Base-by-base conservation (phyloP, 2,797 vertebrate genomes). In the Astyanax mexicanus region DNA sequence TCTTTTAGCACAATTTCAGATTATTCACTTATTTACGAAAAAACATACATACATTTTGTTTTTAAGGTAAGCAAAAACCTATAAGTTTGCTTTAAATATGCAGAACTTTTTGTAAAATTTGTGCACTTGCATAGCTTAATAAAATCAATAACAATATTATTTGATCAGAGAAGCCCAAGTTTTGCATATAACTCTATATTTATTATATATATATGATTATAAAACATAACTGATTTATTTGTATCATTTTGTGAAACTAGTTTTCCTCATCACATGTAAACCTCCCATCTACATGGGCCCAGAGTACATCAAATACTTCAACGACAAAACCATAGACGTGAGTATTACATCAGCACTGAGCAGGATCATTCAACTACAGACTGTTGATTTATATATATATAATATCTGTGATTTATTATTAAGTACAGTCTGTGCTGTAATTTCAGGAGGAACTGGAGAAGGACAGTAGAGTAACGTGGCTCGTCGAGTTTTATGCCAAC, bases 291-390 rank as follows among this genome's bases (percentile, higher is more conserved):
- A 98, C 86, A 95, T 97, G 95, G 98, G 98, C 69, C 97, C 98
- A 0, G 98, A 99, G 69, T 95, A 97, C 87, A 97, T 98, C 88
- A 98, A 95, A 78, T 99, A 98, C 88, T 97, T 99, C 90, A 98
- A 78, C 3, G 96, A 98, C 87, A 95, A 96, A 81, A 98, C 95
- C 71, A 96, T 98, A 0, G 96, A 96, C 0, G 98, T 98, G 86
- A 96, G 95, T 95, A 3, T 3, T 17, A 1, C 17, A 52, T 11
- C n/a, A 37, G 3, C 27, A 75, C 15, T 8, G 27, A 10, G 12
- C 27, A 6, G 23, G 8, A 11, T 32, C n/a, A 12, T 44, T 69
- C 21, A 42, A 42, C 7, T n/a, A 1, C 17, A 21, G 35, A 37
- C 0, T 0, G 8, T 21, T 19, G 4, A 52, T 40, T 44, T 1